phyloP scores from a whole-genome alignment of 2,797 vertebrate species.

The Myotis daubentonii region DNA sequence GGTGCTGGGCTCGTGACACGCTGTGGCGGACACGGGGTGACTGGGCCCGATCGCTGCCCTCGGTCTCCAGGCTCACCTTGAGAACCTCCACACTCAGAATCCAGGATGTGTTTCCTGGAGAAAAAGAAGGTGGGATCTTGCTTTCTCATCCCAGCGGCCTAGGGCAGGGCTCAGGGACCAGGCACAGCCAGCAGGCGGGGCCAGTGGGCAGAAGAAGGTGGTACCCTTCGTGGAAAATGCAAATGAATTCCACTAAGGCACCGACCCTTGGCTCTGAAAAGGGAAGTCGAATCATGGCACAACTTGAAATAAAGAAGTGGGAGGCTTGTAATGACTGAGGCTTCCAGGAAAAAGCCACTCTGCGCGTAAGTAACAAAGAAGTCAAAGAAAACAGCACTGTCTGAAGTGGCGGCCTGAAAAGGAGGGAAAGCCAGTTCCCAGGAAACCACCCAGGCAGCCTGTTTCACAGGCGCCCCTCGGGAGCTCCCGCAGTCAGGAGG shows the following conservation, averaged over 20 bases:
- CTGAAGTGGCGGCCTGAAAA: background rate
- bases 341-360: conserved; percentile 75
- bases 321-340: conserved; percentile 28
- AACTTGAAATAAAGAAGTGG: conserved; percentile 72
- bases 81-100: background rate
- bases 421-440: background rate
- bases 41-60: fast-evolving
- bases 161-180: background rate
- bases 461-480: fast-evolving
- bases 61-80: background rate
- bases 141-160: background rate
- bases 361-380: conserved; percentile 52
- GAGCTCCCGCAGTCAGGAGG: background rate
- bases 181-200: background rate
- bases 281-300: conserved; percentile 42
- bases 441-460: background rate
- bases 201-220: background rate
- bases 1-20: fast-evolving
- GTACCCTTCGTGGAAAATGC: conserved; percentile 22
- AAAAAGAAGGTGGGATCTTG: background rate
- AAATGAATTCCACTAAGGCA: conserved; percentile 60
- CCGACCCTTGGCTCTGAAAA: conserved; percentile 40
- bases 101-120: background rate
- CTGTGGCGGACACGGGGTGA: background rate
- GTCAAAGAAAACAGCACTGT: conserved; percentile 35